Conservation (phyloP, 2,113 vertebrate genomes). For the Heliornis fulica region DNA sequence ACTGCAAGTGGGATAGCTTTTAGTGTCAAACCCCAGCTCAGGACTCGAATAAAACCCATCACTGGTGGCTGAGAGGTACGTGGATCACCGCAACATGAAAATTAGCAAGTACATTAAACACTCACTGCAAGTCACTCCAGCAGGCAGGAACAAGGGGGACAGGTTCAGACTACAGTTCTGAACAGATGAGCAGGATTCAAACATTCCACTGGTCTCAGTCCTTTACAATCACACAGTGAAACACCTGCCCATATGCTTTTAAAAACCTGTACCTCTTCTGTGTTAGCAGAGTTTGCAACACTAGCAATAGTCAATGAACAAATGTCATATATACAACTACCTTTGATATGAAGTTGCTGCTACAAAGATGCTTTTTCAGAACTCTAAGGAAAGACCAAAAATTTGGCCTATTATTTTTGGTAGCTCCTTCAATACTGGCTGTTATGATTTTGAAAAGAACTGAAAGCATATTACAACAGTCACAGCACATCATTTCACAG, state of each 20-base stretch:
- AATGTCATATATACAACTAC: rapidly evolving
- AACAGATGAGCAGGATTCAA: not conserved
- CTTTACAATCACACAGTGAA: not conserved
- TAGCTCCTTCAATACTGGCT: not conserved
- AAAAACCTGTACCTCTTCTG: not conserved
- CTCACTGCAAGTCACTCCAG: not conserved
- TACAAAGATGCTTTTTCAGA: not conserved
- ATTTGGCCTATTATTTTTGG: not conserved
- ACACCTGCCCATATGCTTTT: rapidly evolving
- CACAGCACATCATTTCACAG: not conserved
- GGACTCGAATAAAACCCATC: not conserved
- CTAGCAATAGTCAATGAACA: not conserved
- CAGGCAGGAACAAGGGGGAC: not conserved
- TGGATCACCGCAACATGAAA: not conserved
- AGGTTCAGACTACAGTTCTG: not conserved
- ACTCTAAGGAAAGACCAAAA: not conserved
- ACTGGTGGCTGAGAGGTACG: not conserved
- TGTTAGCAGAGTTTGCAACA: not conserved
- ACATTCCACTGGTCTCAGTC: not conserved
- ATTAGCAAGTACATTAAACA: not conserved
- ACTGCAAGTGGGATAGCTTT: not conserved
- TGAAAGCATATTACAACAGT: not conserved
- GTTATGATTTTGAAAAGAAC: not conserved
- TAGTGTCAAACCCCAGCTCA: not conserved
- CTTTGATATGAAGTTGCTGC: not conserved